A percentile compares a stretch with the other conserved stretches of the same genome.
Conservation (phyloP, 2,113 vertebrate genomes). For the Actenoides hombroni region DNA sequence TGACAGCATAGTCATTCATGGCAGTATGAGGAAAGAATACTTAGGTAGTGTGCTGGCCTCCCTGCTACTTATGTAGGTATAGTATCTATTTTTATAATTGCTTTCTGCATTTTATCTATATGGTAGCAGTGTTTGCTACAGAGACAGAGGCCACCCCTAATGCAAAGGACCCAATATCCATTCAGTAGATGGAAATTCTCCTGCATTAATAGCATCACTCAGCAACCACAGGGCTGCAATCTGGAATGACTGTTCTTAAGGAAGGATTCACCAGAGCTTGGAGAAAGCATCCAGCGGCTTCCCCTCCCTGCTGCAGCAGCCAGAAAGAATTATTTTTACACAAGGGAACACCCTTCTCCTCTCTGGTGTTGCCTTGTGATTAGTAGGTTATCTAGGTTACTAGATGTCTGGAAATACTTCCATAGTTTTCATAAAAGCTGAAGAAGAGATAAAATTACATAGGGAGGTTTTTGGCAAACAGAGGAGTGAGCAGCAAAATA, state of each 20-base stretch:
- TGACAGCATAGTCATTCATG: accelerated
- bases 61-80: not conserved
- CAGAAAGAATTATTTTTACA: not conserved
- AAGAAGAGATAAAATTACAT: not conserved
- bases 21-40: not conserved
- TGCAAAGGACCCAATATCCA: not conserved
- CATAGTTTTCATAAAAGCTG: not conserved
- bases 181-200: not conserved
- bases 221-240: not conserved
- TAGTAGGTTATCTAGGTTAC: not conserved
- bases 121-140: not conserved
- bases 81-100: not conserved
- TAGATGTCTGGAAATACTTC: not conserved
- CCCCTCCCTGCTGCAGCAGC: not conserved
- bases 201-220: not conserved
- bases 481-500: not conserved
- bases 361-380: not conserved
- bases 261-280: not conserved
- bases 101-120: not conserved
- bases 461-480: not conserved
- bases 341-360: not conserved
- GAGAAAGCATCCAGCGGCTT: not conserved
- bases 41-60: not conserved
- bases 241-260: not conserved
- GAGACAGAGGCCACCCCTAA: not conserved